Conservation (phyloP, 1,140 invertebrate species). For the Temnothorax longispinosus region DNA sequence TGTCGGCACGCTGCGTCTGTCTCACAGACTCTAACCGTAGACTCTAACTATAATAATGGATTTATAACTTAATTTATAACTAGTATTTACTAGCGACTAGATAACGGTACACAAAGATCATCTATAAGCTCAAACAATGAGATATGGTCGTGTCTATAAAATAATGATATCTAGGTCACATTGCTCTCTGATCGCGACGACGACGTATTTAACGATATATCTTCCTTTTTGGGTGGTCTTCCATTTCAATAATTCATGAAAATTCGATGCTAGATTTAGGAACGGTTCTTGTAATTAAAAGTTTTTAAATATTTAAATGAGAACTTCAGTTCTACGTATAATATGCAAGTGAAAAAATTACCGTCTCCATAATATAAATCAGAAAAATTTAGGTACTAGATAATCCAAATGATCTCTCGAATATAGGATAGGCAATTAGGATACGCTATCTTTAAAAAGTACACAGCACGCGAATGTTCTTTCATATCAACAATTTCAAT, state of each 20-base stretch:
- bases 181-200: conserved; percentile 65
- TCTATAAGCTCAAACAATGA: conserved; percentile 77
- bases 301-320: neutral
- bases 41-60: neutral
- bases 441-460: neutral
- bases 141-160: conserved; percentile 67
- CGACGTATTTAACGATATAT: conserved; percentile 4
- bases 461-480: neutral
- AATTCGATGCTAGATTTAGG: neutral
- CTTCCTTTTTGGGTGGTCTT: neutral
- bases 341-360: neutral
- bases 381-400: neutral
- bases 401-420: neutral
- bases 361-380: neutral
- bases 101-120: conserved; percentile 77
- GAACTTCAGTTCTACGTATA: neutral
- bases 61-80: conserved; percentile 47
- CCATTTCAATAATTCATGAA: neutral
- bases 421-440: neutral
- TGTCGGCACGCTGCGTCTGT: too few relatives aligned
- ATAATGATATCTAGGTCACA: conserved; percentile 60
- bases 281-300: neutral
- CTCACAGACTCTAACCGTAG: conserved; percentile 23
- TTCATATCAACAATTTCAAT: neutral
- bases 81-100: conserved; percentile 68